Evolutionary conservation across 2,888 invertebrate genomes (phyloP).

Genomic region (Eupithecia inturbata): DNA sequence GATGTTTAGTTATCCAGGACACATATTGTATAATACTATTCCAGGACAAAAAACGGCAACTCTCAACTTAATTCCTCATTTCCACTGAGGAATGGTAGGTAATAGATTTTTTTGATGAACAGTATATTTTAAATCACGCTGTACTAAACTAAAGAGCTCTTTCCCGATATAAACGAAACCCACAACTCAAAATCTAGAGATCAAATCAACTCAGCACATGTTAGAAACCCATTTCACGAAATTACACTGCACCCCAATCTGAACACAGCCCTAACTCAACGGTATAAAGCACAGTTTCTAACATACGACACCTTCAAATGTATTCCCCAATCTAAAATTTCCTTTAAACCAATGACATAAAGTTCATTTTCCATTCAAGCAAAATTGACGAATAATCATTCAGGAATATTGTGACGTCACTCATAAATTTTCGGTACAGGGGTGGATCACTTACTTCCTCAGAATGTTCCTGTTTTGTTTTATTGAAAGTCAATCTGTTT

Average conservation of each 20-base stretch:
- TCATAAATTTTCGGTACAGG: constrained; percentile 1
- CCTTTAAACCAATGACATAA: background rate
- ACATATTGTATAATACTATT: no score
- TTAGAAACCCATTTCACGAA: constrained; percentile 1
- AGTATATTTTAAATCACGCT: background rate
- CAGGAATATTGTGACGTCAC: constrained; percentile 1
- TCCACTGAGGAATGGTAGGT: no score
- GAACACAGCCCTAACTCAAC: background rate
- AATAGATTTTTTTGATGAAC: background rate
- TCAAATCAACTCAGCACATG: constrained; percentile 3
- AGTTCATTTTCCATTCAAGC: background rate
- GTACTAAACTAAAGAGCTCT: background rate
- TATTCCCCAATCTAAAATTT: background rate
- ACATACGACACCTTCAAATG: background rate
- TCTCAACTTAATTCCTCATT: no score
- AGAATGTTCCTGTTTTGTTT: background rate
- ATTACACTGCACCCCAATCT: background rate
- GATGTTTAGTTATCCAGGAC: no score
- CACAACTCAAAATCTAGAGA: background rate
- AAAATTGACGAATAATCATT: background rate
- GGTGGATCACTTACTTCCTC: background rate
- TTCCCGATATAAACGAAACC: background rate
- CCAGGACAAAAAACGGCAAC: no score
- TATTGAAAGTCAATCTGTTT: constrained; percentile 7
- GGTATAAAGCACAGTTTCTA: background rate